phyloP scores from a whole-genome alignment of 1,140 invertebrate species.

The Rhizoglyphus robini region DNA sequence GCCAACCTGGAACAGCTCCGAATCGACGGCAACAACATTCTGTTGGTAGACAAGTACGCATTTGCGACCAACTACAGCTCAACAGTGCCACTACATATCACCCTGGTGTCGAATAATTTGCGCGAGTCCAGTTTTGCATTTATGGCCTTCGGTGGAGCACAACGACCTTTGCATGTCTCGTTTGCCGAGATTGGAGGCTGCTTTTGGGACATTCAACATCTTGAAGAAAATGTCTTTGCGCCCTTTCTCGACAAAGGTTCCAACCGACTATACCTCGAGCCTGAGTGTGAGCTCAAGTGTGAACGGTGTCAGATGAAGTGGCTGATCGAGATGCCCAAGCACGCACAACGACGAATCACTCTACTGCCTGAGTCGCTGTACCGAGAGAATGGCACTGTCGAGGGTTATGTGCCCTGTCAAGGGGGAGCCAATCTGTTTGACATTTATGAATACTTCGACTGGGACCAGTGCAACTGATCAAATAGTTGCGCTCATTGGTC shows the following conservation, averaged over 20 bases:
- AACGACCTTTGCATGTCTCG: conserved; percentile 1
- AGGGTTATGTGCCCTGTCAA: conserved; percentile 8
- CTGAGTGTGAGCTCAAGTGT: conserved; percentile 13
- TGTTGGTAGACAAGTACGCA: conserved; percentile 8
- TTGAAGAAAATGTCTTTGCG: conserved; percentile 13
- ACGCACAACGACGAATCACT: background rate
- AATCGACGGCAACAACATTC: conserved; percentile 17
- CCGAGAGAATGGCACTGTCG: background rate
- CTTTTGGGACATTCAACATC: background rate
- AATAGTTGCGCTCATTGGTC: no score
- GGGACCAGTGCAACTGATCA: background rate
- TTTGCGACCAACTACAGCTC: conserved; percentile 1
- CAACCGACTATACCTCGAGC: conserved; percentile 13
- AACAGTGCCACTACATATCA: background rate
- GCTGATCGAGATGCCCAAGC: conserved; percentile 7
- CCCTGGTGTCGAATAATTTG: conserved; percentile 7
- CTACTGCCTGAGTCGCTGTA: background rate
- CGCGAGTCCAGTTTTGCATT: conserved; percentile 8
- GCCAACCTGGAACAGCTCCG: background rate
- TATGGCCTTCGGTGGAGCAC: background rate
- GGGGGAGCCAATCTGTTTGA: conserved; percentile 8
- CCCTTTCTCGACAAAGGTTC: conserved; percentile 10
- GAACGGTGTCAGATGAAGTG: conserved; percentile 9
- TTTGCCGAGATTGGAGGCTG: conserved; percentile 14
- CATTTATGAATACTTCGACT: background rate